A percentile compares a stretch with the other conserved stretches of the same genome.
phyloP scores from a whole-genome alignment of 2,113 vertebrate genomes.

The Excalfactoria chinensis region DNA sequence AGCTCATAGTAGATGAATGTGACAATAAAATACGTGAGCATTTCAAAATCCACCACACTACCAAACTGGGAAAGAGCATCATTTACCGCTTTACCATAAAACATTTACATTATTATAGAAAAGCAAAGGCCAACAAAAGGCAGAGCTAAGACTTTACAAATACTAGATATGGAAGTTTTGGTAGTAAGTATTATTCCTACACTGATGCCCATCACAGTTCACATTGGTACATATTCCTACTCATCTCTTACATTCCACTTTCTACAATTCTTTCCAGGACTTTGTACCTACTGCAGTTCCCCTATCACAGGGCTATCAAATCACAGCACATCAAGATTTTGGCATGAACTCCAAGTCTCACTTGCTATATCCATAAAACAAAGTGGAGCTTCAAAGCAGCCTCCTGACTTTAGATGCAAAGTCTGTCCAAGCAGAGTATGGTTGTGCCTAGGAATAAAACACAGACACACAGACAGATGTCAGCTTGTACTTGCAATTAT shows the following conservation, averaged over 20 bases:
- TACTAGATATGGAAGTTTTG: background rate
- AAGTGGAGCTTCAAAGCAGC: background rate
- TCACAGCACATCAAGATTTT: background rate
- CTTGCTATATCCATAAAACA: background rate
- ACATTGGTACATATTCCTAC: background rate
- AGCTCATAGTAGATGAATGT: background rate
- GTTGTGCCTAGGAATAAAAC: background rate
- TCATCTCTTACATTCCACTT: background rate
- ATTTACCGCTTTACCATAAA: background rate
- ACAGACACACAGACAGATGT: fast-evolving
- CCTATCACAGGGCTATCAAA: background rate
- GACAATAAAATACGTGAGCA: background rate
- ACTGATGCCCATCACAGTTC: background rate
- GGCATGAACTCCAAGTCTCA: background rate
- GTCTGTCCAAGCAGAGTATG: background rate
- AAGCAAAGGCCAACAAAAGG: background rate
- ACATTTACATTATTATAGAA: background rate
- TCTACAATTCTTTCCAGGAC: background rate
- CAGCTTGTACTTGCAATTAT: background rate
- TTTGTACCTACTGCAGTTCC: background rate
- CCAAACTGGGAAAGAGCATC: fast-evolving
- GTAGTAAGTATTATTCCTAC: background rate
- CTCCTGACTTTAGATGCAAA: background rate
- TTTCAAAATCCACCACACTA: background rate
- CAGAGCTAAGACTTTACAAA: background rate